Conservation (phyloP, 2,113 vertebrate species). For the Clinocottus analis region DNA sequence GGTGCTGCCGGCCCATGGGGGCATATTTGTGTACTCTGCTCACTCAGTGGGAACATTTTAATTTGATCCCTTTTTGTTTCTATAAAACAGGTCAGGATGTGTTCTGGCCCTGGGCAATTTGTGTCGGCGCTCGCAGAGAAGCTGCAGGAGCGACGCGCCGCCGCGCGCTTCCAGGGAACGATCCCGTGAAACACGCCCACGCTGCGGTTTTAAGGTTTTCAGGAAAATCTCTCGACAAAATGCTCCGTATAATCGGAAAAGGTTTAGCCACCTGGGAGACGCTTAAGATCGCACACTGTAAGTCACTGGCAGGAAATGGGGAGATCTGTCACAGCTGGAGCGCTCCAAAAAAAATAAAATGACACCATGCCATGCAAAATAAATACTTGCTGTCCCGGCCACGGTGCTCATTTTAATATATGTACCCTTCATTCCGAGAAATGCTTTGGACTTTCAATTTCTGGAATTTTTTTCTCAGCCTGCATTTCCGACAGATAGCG, state of each 20-base stretch:
- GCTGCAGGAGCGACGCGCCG: slow-evolving; percentile 5
- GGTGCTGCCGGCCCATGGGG: slow-evolving; percentile 68
- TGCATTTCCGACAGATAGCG: slow-evolving; percentile 39
- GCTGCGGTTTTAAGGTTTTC: not conserved
- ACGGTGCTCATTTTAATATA: not conserved
- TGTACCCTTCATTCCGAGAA: slow-evolving; percentile 8
- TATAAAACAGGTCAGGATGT: slow-evolving; percentile 79
- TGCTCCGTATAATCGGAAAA: not conserved
- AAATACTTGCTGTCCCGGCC: not conserved
- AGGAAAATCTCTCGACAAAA: not conserved
- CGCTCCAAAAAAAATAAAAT: not conserved
- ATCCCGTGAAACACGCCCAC: slow-evolving; percentile 17
- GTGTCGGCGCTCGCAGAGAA: slow-evolving; percentile 47
- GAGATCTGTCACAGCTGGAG: not conserved
- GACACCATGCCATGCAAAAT: not conserved
- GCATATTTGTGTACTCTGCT: slow-evolving; percentile 73
- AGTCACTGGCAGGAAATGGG: not conserved
- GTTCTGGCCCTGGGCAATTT: slow-evolving; percentile 61
- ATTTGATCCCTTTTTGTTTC: slow-evolving; percentile 78
- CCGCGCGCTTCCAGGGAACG: slow-evolving; percentile 10
- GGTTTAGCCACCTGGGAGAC: not conserved
- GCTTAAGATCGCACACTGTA: not conserved
- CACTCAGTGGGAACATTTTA: slow-evolving; percentile 80
- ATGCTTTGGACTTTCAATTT: slow-evolving; percentile 11
- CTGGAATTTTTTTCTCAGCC: not conserved